These are phyloP conservation scores for Ascaphus truei DNA, from an alignment of 2,113 vertebrate genomes.

Conservation along the genomic window DNA sequence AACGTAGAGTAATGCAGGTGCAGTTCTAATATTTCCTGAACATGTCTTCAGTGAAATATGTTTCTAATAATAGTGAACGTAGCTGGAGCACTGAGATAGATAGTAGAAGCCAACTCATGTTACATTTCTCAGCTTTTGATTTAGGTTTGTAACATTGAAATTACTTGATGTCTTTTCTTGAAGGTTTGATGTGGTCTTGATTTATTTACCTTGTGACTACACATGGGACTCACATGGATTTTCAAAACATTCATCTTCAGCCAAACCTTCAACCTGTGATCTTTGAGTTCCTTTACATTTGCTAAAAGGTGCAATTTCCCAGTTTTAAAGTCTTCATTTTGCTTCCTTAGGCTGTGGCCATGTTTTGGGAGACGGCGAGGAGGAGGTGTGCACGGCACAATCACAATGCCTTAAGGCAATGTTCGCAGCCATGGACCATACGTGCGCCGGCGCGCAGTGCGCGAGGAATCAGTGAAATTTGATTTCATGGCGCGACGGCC, in stretches of 20 bases:
- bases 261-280: too few relatives aligned
- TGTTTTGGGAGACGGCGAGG: too few relatives aligned
- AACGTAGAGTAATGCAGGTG: neutral
- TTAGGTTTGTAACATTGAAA: neutral
- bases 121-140: neutral
- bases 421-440: too few relatives aligned
- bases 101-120: neutral
- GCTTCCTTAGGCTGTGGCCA: too few relatives aligned
- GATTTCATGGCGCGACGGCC: too few relatives aligned
- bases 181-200: neutral
- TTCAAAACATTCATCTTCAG: neutral
- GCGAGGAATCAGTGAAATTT: too few relatives aligned
- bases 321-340: too few relatives aligned
- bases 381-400: too few relatives aligned
- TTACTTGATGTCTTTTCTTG: neutral
- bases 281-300: too few relatives aligned
- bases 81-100: neutral
- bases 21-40: neutral
- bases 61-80: slow-evolving; percentile 7
- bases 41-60: neutral
- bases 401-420: too few relatives aligned
- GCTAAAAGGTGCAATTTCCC: too few relatives aligned
- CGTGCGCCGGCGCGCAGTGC: too few relatives aligned
- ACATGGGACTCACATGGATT: neutral
- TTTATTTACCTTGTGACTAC: neutral